These are phyloP conservation scores for Hololepta plana DNA, from an alignment of 2,888 invertebrate genomes.

Conservation along the genomic window DNA sequence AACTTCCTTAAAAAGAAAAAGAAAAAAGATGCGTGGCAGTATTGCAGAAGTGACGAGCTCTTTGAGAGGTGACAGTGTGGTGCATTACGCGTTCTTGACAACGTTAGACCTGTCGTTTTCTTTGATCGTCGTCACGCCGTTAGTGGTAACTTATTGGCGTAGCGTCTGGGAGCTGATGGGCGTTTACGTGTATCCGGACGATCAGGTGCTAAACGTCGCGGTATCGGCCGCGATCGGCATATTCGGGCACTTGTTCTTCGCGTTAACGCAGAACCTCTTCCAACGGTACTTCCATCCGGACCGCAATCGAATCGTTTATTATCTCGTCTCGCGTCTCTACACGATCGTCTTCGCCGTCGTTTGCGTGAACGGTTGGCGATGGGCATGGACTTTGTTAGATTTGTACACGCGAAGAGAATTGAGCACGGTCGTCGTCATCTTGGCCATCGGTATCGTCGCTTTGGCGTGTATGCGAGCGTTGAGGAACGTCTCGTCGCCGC, in stretches of 20 bases:
- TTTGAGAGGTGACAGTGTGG: constrained; percentile 34
- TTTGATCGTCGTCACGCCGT: constrained; percentile 54
- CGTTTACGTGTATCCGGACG: constrained; percentile 45
- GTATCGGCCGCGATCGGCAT: constrained; percentile 53
- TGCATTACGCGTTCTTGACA: constrained; percentile 37
- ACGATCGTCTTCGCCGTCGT: constrained; percentile 59
- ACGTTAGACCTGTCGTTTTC: constrained; percentile 55
- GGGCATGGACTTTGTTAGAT: constrained; percentile 64
- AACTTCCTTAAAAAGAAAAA: constrained; percentile 1
- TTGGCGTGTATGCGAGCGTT: constrained; percentile 51
- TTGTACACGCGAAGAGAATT: constrained; percentile 43
- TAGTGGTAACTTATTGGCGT: constrained; percentile 74
- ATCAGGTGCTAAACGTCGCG: constrained; percentile 40
- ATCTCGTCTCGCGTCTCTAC: constrained; percentile 51
- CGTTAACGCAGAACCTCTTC: constrained; percentile 45
- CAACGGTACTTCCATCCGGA: constrained; percentile 44
- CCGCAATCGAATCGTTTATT: constrained; percentile 46
- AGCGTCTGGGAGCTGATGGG: constrained; percentile 71
- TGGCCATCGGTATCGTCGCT: constrained; percentile 45
- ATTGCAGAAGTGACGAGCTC: constrained; percentile 45
- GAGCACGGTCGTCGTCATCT: constrained; percentile 41
- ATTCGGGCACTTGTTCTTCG: constrained; percentile 48
- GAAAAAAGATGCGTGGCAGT: constrained; percentile 43
- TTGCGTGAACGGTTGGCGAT: constrained; percentile 79
- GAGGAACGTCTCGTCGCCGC: constrained; percentile 67